Percentiles rank a stretch among this genome's conserved stretches.
phyloP scores from a whole-genome alignment of 2,888 invertebrate species.

The Agrochola litura region DNA sequence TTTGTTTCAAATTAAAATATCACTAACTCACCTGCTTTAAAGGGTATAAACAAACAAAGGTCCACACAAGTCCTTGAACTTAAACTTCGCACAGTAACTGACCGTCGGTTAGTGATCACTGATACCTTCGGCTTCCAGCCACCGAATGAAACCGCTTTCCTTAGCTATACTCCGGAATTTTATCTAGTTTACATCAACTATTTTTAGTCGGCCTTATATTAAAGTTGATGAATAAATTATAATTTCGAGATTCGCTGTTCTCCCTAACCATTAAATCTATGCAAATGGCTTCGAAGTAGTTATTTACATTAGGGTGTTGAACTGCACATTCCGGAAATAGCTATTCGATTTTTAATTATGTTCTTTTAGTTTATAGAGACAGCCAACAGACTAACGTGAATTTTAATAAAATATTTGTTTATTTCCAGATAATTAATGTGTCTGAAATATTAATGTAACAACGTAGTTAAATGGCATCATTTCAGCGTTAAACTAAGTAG shows the following conservation, averaged over 20 bases:
- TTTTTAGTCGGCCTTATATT: slow-evolving; percentile 79
- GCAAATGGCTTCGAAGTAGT: slow-evolving; percentile 32
- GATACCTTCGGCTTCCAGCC: slow-evolving; percentile 75
- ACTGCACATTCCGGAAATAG: slow-evolving; percentile 58
- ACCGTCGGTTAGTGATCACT: slow-evolving; percentile 69
- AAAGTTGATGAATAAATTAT: slow-evolving; percentile 76
- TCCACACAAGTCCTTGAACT: slow-evolving; percentile 82
- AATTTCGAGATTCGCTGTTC: slow-evolving; percentile 55
- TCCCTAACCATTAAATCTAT: slow-evolving; percentile 29
- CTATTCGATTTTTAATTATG: slow-evolving; percentile 3
- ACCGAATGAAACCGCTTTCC: slow-evolving; percentile 69
- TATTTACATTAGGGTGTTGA: slow-evolving; percentile 62
- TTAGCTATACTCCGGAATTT: slow-evolving; percentile 81
- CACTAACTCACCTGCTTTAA: slow-evolving; percentile 71
- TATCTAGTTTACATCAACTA: slow-evolving; percentile 82
- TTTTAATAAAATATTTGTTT: slow-evolving; percentile 22
- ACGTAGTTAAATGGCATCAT: background rate
- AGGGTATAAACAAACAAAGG: slow-evolving; percentile 72
- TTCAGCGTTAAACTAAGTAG: background rate
- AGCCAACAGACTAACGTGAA: background rate
- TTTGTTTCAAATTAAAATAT: background rate
- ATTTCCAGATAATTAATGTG: background rate
- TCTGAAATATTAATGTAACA: background rate
- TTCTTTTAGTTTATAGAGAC: background rate
- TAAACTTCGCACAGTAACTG: slow-evolving; percentile 74